Evolutionary conservation across 2,113 vertebrate genomes (phyloP).

Genomic region (Lates calcarifer): DNA sequence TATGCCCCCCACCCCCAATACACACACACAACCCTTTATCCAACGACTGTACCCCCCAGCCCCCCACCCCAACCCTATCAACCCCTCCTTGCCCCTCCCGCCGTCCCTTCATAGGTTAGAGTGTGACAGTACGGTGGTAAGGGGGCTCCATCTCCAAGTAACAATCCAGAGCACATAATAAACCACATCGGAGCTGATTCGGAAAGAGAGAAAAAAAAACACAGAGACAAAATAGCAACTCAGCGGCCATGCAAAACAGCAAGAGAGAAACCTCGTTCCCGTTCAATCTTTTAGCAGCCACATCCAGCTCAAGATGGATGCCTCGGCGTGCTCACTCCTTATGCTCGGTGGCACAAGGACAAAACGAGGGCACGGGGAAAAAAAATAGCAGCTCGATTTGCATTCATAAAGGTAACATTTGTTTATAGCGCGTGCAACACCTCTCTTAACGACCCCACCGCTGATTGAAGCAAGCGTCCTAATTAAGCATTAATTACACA

Average conservation of each 20-base stretch:
- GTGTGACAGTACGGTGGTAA: slow-evolving; percentile 64
- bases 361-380: slow-evolving; percentile 55
- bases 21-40: slow-evolving; percentile 37
- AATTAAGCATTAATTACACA: slow-evolving; percentile 83
- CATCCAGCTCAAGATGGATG: slow-evolving; percentile 64
- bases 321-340: slow-evolving; percentile 9
- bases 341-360: slow-evolving; percentile 57
- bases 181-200: slow-evolving; percentile 37
- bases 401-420: slow-evolving; percentile 78
- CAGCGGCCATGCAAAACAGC: slow-evolving; percentile 30
- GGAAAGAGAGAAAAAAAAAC: slow-evolving; percentile 20
- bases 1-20: slow-evolving; percentile 6
- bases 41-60: slow-evolving; percentile 30
- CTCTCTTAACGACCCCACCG: slow-evolving; percentile 55
- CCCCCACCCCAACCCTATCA: slow-evolving; percentile 6
- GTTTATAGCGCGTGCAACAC: slow-evolving; percentile 64
- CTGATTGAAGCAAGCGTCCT: slow-evolving; percentile 73
- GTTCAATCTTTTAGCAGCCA: slow-evolving; percentile 36
- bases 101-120: slow-evolving; percentile 52
- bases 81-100: slow-evolving; percentile 31
- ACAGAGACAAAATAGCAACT: slow-evolving; percentile 53
- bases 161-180: slow-evolving; percentile 61
- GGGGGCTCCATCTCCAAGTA: slow-evolving; percentile 70
- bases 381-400: slow-evolving; percentile 55
- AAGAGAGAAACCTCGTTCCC: slow-evolving; percentile 5